Evolutionary conservation across 2,888 invertebrate species (phyloP).

Genomic region (Thelaira solivaga): DNA sequence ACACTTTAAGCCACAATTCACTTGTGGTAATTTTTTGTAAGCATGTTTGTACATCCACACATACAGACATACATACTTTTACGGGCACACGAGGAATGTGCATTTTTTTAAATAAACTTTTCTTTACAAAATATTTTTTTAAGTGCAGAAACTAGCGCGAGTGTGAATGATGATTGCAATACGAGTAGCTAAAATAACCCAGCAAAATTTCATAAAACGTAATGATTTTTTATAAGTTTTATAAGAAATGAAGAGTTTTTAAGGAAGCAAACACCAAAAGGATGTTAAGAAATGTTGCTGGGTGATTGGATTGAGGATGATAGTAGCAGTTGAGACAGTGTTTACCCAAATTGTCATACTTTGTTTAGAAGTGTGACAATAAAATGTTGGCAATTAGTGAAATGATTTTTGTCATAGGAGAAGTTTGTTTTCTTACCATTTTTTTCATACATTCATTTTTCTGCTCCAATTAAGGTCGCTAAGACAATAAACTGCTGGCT

Average conservation of each 20-base stretch:
- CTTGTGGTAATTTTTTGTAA: constrained; percentile 39
- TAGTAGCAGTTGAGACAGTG: constrained; percentile 17
- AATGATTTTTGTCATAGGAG: constrained; percentile 50
- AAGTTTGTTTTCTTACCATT: constrained; percentile 45
- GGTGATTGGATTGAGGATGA: constrained; percentile 5
- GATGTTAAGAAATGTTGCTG: not conserved
- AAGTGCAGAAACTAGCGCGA: constrained; percentile 29
- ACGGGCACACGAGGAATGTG: not conserved
- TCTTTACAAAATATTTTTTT: not conserved
- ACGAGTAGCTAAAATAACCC: too few species aligned
- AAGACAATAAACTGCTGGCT: constrained; percentile 31
- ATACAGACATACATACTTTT: not conserved
- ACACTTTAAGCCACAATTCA: constrained; percentile 58
- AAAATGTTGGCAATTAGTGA: constrained; percentile 60
- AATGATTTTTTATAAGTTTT: not conserved
- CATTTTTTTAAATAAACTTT: constrained; percentile 19
- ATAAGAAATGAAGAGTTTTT: not conserved
- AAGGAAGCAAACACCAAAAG: not conserved
- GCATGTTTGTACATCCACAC: too few species aligned
- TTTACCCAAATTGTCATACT: constrained; percentile 51
- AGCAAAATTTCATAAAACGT: not conserved
- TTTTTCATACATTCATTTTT: constrained; percentile 4
- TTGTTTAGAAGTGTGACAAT: constrained; percentile 55
- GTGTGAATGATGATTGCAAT: not conserved
- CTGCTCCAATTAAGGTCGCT: constrained; percentile 51